A percentile compares a stretch with the other conserved stretches of the same genome.
phyloP scores from a whole-genome alignment of 2,888 invertebrate species.

The Tyria jacobaeae region DNA sequence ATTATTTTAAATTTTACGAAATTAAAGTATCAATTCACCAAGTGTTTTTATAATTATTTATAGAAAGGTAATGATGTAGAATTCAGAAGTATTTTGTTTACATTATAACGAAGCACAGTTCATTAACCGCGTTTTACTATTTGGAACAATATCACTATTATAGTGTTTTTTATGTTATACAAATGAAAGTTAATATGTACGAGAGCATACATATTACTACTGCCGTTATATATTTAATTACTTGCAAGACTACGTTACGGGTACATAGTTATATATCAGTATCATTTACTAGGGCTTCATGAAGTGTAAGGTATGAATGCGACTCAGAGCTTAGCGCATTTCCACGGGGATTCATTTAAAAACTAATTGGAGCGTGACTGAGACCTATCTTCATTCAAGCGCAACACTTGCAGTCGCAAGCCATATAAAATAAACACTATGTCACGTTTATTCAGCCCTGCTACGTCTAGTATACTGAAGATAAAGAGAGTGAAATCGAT shows the following conservation, averaged over 20 bases:
- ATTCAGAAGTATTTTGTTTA: background rate
- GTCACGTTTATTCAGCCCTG: conserved; percentile 5
- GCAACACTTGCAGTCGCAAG: conserved; percentile 21
- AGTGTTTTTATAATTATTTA: conserved; percentile 30
- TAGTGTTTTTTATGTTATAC: conserved; percentile 6
- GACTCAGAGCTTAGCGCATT: conserved; percentile 25
- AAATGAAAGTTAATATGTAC: conserved; percentile 3
- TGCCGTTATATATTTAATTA: no score
- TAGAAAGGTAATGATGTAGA: conserved; percentile 24
- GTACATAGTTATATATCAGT: no score
- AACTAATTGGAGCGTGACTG: conserved; percentile 48
- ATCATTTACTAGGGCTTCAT: conserved; percentile 33
- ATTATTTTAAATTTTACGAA: conserved; percentile 5
- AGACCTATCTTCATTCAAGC: conserved; percentile 32
- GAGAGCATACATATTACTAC: no score
- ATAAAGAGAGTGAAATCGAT: background rate
- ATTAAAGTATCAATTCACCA: background rate
- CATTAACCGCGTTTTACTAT: conserved; percentile 13
- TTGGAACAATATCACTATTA: conserved; percentile 13
- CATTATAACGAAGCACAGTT: conserved; percentile 6
- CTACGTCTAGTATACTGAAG: background rate
- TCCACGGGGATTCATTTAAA: conserved; percentile 44
- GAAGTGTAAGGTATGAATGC: conserved; percentile 23
- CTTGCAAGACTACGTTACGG: no score
- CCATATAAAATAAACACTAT: conserved; percentile 25